Percentiles rank a stretch among this genome's conserved stretches.
These are phyloP conservation scores for Azemiops feae DNA, from an alignment of 2,113 vertebrate species.

Conservation along the genomic window DNA sequence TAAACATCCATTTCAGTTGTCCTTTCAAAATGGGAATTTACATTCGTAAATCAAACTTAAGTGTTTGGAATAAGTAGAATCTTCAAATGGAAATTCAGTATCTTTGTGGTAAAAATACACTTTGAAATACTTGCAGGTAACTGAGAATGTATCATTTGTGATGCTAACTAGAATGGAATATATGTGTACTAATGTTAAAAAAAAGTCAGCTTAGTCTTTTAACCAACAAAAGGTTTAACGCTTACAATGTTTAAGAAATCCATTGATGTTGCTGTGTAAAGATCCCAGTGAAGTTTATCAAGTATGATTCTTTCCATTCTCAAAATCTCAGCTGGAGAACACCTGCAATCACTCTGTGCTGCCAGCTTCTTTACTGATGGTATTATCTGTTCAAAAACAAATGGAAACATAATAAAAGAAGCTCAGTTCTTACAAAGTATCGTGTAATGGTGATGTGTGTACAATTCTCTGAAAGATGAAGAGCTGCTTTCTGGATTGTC, in stretches of 20 bases:
- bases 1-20: slow-evolving; percentile 57
- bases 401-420: slow-evolving; percentile 63
- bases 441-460: slow-evolving; percentile 10
- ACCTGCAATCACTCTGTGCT: slow-evolving; percentile 77
- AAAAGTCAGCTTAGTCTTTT: slow-evolving; percentile 48
- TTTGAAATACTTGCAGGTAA: slow-evolving; percentile 54
- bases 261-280: slow-evolving; percentile 79
- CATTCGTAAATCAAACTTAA: slow-evolving; percentile 36
- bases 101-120: slow-evolving; percentile 34
- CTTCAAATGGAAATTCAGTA: slow-evolving; percentile 19
- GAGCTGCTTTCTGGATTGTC: neutral
- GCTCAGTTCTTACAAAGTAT: slow-evolving; percentile 47
- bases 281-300: slow-evolving; percentile 84
- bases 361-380: slow-evolving; percentile 78
- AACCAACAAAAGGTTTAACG: slow-evolving; percentile 44
- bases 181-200: slow-evolving; percentile 51
- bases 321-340: slow-evolving; percentile 81
- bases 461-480: neutral
- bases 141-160: slow-evolving; percentile 33
- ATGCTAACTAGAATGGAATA: slow-evolving; percentile 32
- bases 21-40: slow-evolving; percentile 58
- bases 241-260: slow-evolving; percentile 86
- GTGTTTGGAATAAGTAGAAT: slow-evolving; percentile 53
- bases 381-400: slow-evolving; percentile 77
- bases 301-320: slow-evolving; percentile 85